phyloP scores from a whole-genome alignment of 2,113 vertebrate genomes.

The Calyptommatus sinebrachiatus region DNA sequence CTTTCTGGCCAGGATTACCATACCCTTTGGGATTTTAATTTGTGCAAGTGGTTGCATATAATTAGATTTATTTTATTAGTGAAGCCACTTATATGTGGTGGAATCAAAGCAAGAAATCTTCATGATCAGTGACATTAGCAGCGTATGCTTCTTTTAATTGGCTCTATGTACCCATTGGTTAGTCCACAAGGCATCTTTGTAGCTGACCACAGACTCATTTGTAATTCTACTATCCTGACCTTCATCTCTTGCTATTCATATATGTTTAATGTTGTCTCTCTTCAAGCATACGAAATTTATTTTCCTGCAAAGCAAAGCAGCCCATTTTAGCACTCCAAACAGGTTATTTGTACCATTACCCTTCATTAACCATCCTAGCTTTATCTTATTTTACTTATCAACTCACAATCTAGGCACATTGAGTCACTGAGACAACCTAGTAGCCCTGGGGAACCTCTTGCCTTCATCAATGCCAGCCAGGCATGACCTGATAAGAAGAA shows the following conservation, averaged over 20 bases:
- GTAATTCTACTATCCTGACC: constrained; percentile 25
- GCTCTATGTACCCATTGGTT: constrained; percentile 4
- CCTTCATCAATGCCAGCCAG: constrained; percentile 64
- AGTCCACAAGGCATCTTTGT: constrained; percentile 20
- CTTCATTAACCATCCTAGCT: constrained; percentile 74
- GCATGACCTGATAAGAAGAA: constrained; percentile 77
- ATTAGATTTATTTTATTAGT: neutral
- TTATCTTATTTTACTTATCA: constrained; percentile 65
- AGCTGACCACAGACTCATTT: constrained; percentile 15
- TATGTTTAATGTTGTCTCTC: constrained; percentile 66
- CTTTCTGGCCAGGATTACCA: neutral
- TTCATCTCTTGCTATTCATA: constrained; percentile 52
- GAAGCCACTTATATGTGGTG: constrained; percentile 6
- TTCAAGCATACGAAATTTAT: constrained; percentile 67
- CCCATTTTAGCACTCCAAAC: neutral
- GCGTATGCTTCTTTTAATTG: neutral
- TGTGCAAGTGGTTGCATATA: neutral
- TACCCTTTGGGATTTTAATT: neutral
- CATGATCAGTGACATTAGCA: constrained; percentile 12
- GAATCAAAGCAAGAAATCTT: neutral
- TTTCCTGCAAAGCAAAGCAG: constrained; percentile 74
- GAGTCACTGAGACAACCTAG: constrained; percentile 51
- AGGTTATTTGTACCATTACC: constrained; percentile 70
- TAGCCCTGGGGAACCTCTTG: constrained; percentile 46
- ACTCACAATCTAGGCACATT: constrained; percentile 56